These are phyloP conservation scores for Lithobius niger DNA, from an alignment of 1,140 invertebrate genomes.

Conservation along the genomic window DNA sequence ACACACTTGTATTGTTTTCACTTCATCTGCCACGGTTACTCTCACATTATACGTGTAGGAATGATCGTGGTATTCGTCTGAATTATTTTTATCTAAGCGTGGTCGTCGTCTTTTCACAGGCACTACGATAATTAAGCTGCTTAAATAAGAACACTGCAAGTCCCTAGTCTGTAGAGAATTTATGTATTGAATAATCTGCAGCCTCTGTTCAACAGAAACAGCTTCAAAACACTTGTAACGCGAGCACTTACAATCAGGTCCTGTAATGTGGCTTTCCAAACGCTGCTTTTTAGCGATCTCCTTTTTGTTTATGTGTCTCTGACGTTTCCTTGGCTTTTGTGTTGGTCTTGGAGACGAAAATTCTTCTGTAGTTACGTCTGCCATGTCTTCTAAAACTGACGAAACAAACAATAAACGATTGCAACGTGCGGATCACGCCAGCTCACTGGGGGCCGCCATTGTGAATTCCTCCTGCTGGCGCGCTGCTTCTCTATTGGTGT, in stretches of 20 bases:
- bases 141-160: neutral
- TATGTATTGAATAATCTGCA: neutral
- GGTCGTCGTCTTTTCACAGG: neutral
- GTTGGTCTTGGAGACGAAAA: neutral
- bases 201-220: neutral
- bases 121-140: neutral
- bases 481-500: neutral
- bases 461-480: too few species aligned
- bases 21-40: too few species aligned
- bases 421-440: too few species aligned
- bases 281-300: neutral
- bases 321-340: neutral
- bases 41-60: too few species aligned
- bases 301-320: neutral
- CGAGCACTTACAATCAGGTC: neutral
- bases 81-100: neutral
- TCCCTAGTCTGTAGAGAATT: neutral
- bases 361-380: neutral
- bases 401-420: too few species aligned
- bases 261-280: neutral
- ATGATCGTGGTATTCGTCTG: neutral
- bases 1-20: too few species aligned
- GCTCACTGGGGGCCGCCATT: too few species aligned
- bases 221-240: neutral
- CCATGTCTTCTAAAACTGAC: too few species aligned